Conservation (phyloP, 2,888 invertebrate genomes). For the Tiliacea citrago region DNA sequence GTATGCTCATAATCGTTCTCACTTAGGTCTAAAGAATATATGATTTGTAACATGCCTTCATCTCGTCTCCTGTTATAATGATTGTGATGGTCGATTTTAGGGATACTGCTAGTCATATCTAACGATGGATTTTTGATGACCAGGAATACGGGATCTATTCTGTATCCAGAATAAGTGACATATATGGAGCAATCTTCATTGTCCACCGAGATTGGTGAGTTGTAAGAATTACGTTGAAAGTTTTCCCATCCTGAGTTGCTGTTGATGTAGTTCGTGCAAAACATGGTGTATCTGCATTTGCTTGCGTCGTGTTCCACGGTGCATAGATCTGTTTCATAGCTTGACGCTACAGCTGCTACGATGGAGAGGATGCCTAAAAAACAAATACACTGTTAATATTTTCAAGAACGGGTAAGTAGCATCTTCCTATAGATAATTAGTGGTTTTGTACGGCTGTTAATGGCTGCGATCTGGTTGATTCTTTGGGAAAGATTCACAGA, state of each 20-base stretch:
- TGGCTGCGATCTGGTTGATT: neutral
- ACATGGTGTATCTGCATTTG: constrained; percentile 40
- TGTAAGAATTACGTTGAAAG: constrained; percentile 23
- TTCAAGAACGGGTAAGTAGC: neutral
- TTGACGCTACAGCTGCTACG: constrained; percentile 1
- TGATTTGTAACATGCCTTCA: constrained; percentile 3
- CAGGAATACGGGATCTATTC: constrained; percentile 35
- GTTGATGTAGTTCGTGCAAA: constrained; percentile 20
- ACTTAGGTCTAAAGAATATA: constrained; percentile 72
- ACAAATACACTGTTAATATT: neutral
- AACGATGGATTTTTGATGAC: constrained; percentile 7
- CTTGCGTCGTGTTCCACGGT: neutral
- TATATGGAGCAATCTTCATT: constrained; percentile 23
- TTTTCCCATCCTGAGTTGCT: constrained; percentile 9
- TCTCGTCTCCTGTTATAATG: neutral
- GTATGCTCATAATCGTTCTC: constrained; percentile 59
- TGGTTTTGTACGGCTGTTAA: neutral
- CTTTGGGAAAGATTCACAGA: neutral
- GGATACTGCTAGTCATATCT: neutral
- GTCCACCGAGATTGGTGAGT: neutral
- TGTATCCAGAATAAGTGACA: constrained; percentile 33
- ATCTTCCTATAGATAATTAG: neutral
- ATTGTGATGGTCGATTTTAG: neutral
- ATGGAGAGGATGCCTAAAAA: constrained; percentile 45
- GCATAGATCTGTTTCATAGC: constrained; percentile 37